These are phyloP conservation scores for Danaus plexippus DNA, from an alignment of 1,140 invertebrate species.

Conservation along the genomic window DNA sequence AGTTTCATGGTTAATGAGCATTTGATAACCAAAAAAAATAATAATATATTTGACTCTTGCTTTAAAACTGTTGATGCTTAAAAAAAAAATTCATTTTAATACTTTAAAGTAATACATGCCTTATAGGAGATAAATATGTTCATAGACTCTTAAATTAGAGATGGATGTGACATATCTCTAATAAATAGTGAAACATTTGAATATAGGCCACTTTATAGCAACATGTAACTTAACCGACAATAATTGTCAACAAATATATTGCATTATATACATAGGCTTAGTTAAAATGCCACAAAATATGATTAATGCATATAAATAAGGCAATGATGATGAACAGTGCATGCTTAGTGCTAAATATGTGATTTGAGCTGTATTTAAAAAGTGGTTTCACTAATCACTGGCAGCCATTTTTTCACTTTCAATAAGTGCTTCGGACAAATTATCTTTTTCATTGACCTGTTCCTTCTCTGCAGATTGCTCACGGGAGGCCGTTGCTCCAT, in stretches of 20 bases:
- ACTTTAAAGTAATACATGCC: constrained; percentile 27
- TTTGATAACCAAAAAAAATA: constrained; percentile 11
- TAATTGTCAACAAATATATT: constrained; percentile 29
- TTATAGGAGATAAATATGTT: constrained; percentile 44
- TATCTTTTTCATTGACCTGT: constrained; percentile 37
- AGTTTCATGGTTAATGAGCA: constrained; percentile 22
- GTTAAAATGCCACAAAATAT: constrained; percentile 48
- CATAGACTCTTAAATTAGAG: constrained; percentile 46
- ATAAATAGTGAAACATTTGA: constrained; percentile 29
- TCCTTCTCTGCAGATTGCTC: constrained; percentile 52
- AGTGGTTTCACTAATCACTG: constrained; percentile 46
- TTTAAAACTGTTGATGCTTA: constrained; percentile 1
- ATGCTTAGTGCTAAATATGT: constrained; percentile 61
- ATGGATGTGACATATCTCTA: constrained; percentile 44
- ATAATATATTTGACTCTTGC: constrained; percentile 1
- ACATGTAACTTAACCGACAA: constrained; percentile 40
- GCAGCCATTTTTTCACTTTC: constrained; percentile 56
- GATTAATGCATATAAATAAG: constrained; percentile 60
- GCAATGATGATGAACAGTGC: constrained; percentile 55
- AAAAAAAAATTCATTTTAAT: constrained; percentile 22
- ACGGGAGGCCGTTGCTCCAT: constrained; percentile 54
- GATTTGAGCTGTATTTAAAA: constrained; percentile 64
- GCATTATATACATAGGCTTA: constrained; percentile 67
- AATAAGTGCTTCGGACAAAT: constrained; percentile 58
- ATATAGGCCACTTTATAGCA: constrained; percentile 58